Conservation (phyloP, 2,797 vertebrate genomes). For the Bovichtus variegatus region DNA sequence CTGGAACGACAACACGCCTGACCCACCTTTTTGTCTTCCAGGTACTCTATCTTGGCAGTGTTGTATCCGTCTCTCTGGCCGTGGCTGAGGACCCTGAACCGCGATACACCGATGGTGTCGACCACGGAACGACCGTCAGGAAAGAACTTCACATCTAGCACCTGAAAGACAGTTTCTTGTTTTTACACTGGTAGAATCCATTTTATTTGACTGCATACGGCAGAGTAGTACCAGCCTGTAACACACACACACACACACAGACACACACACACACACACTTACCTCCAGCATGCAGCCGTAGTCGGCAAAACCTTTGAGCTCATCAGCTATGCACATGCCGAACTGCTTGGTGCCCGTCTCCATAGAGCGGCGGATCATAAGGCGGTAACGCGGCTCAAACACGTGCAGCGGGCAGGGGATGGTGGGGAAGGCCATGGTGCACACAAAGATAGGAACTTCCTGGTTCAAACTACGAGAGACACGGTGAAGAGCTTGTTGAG, state of each 20-base stretch:
- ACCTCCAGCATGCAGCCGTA: constrained; percentile 94
- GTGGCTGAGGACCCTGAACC: constrained; percentile 92
- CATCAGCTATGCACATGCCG: constrained; percentile 95
- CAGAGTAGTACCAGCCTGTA: neutral
- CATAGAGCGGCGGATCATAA: constrained; percentile 96
- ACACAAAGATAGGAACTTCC: constrained; percentile 97
- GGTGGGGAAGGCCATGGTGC: constrained; percentile 96
- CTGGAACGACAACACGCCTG: neutral
- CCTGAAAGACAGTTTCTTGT: constrained; percentile 57
- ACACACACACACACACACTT: neutral
- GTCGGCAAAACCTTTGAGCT: constrained; percentile 93
- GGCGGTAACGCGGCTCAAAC: constrained; percentile 93
- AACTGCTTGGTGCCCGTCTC: constrained; percentile 95
- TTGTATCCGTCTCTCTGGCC: constrained; percentile 93
- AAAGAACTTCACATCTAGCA: constrained; percentile 94
- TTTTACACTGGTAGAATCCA: neutral
- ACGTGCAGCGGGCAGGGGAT: constrained; percentile 94
- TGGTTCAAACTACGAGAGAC: constrained; percentile 89
- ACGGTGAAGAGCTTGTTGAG: neutral
- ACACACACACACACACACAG: constrained; percentile 22
- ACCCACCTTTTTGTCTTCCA: constrained; percentile 93
- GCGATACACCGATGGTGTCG: constrained; percentile 90
- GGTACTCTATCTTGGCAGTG: constrained; percentile 94
- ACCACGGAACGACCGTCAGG: constrained; percentile 93
- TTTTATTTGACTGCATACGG: neutral